Conservation (phyloP, 2,113 vertebrate species). For the Sturnus vulgaris region DNA sequence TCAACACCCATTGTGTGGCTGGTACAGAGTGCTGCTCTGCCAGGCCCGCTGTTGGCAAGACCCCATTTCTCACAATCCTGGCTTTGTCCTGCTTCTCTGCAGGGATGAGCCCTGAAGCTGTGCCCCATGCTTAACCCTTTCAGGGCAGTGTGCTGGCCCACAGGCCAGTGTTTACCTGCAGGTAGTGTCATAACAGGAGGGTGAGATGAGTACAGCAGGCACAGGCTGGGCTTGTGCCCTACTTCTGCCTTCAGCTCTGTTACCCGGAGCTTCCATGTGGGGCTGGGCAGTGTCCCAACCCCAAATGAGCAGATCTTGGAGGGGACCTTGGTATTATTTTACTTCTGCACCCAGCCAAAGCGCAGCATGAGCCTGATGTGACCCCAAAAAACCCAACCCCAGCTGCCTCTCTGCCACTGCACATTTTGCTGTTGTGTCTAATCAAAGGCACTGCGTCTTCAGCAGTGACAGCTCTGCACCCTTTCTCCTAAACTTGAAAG, state of each 20-base stretch:
- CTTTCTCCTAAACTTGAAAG: neutral
- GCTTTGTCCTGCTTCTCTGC: conserved; percentile 57
- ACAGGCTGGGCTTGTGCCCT: neutral
- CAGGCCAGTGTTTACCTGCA: neutral
- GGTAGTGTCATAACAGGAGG: neutral
- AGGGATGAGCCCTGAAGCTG: conserved; percentile 17
- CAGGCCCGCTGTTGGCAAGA: neutral
- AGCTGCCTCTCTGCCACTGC: neutral
- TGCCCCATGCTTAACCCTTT: conserved; percentile 41
- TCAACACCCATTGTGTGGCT: conserved; percentile 22
- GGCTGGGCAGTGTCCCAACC: neutral
- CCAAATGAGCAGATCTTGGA: neutral
- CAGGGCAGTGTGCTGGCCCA: fast-evolving
- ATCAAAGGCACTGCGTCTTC: neutral
- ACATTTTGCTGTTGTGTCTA: neutral
- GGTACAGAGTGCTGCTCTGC: neutral
- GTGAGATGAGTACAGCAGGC: neutral
- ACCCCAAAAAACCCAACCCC: neutral
- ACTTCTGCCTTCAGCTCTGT: neutral
- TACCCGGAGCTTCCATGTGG: neutral
- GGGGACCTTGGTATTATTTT: neutral
- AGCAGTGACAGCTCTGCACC: neutral
- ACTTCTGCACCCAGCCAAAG: neutral
- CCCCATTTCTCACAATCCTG: conserved; percentile 58
- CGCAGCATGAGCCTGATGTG: neutral